Evolutionary conservation across 2,888 invertebrate genomes (phyloP).

Genomic region (Drosophila vallismaia): DNA sequence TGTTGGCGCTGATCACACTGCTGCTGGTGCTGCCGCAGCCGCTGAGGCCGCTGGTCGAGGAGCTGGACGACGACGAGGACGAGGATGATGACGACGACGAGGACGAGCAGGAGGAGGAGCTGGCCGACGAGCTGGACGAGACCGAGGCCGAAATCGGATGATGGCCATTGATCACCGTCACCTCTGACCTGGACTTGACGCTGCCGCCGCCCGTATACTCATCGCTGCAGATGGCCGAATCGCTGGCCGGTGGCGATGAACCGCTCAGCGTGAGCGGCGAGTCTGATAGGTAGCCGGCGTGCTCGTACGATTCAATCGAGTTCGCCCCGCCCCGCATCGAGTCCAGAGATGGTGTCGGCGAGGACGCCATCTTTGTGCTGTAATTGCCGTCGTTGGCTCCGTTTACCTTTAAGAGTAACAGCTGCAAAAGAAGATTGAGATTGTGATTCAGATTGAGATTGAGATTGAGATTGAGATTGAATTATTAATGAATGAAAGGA

Average conservation of each 20-base stretch:
- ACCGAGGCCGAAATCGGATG: constrained; percentile 82
- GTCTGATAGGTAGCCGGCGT: constrained; percentile 90
- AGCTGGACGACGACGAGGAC: constrained; percentile 68
- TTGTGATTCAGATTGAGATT: no score
- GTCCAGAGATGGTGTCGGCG: constrained; percentile 94
- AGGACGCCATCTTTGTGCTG: constrained; percentile 91
- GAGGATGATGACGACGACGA: constrained; percentile 78
- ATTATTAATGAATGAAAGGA: constrained; percentile 9
- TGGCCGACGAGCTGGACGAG: constrained; percentile 80
- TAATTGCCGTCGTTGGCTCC: constrained; percentile 46
- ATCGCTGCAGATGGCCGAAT: constrained; percentile 91
- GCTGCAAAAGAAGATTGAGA: constrained; percentile 17
- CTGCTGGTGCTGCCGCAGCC: constrained; percentile 86
- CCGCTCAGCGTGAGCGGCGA: constrained; percentile 93
- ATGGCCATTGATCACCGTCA: constrained; percentile 80
- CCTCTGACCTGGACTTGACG: constrained; percentile 73
- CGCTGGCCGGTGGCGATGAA: constrained; percentile 93
- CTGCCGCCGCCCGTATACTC: constrained; percentile 84
- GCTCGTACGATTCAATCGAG: constrained; percentile 95
- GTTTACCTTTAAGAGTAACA: constrained; percentile 48
- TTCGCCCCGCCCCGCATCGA: constrained; percentile 91
- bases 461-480: not conserved
- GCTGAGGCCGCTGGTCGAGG: constrained; percentile 85
- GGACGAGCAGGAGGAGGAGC: constrained; percentile 78
- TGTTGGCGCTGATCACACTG: constrained; percentile 74